Evolutionary conservation across 2,113 vertebrate genomes (phyloP), one percentile per base, ranked within the genome.

Genomic region (Anarhynchus alexandrinus): DNA sequence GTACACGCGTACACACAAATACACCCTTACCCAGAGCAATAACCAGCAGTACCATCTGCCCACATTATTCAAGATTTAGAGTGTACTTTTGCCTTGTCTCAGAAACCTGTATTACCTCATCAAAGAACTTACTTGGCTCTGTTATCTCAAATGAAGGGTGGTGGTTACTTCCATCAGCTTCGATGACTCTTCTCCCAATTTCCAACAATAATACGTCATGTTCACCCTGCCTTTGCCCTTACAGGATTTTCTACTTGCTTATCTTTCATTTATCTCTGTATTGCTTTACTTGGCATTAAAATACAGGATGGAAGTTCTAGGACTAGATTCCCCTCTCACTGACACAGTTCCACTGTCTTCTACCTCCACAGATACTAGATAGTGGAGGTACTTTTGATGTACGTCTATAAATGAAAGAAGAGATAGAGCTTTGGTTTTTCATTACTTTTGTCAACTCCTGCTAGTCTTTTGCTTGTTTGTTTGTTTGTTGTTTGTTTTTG

Each of bases 211-310:
- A 42, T 51, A 52, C 65, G 70, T 57, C 25, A 15, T 65, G 34
- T 90, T 96, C 82, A 92, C 45, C 42, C 71, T 51, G 42, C 38
- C 25, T 88, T 95, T 95, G 69, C 83, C 86, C 83, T 88, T 83
- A 74, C 29, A 84, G 64, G 76, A 23, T 92, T 90, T 97, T 86
- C 47, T 78, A 47, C 76, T 91, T 88, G 47, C 43, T 47, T 94
- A 59, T 84, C 80, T 93, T 96, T 74, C 26, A 40, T 96, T 94
- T 93, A 86, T 61, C 54, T 89, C 47, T 69, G 12, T 52, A 22
- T 47, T 94, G 20, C 83, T 96, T 95, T 95, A 81, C 82, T 94
- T 95, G 88, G 47, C 81, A 82, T 85, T 79, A 79, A 91, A 92
- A 93, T 89, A 78, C 47, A 52, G 71, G 80, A 58, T 72, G 52